A percentile compares a stretch with the other conserved stretches of the same genome.
Conservation (phyloP, 2,113 vertebrate genomes). For the Microcebus griseorufus region DNA sequence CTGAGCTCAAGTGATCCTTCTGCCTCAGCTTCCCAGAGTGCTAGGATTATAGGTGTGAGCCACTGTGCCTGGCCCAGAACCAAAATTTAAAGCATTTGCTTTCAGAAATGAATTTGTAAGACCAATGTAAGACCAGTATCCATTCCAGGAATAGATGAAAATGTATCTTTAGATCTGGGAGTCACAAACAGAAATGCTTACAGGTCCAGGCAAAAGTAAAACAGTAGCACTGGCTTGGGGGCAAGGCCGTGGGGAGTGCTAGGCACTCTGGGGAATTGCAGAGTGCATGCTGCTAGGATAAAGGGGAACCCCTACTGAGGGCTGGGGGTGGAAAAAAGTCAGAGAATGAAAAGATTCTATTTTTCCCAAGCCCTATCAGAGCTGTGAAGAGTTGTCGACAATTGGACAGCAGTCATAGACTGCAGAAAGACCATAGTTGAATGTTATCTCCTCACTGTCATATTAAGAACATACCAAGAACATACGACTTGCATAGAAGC, state of each 20-base stretch:
- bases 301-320: background rate
- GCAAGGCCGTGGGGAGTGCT: background rate
- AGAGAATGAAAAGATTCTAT: background rate
- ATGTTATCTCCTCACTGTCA: background rate
- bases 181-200: background rate
- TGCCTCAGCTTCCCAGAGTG: too few relatives aligned
- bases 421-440: background rate
- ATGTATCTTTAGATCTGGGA: background rate
- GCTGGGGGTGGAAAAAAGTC: background rate
- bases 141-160: background rate
- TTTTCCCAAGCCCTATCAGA: background rate
- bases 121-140: background rate
- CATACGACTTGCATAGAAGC: background rate
- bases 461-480: background rate
- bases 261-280: background rate
- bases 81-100: background rate
- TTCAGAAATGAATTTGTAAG: background rate
- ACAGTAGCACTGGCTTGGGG: background rate
- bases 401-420: background rate
- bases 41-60: too few relatives aligned
- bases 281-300: background rate
- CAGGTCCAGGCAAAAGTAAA: background rate
- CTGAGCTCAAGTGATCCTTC: too few relatives aligned
- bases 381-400: background rate
- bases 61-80: background rate